A percentile compares a stretch with the other conserved stretches of the same genome.
Evolutionary conservation across 2,888 invertebrate genomes (phyloP).

Genomic region (Eumerus sabulonum): DNA sequence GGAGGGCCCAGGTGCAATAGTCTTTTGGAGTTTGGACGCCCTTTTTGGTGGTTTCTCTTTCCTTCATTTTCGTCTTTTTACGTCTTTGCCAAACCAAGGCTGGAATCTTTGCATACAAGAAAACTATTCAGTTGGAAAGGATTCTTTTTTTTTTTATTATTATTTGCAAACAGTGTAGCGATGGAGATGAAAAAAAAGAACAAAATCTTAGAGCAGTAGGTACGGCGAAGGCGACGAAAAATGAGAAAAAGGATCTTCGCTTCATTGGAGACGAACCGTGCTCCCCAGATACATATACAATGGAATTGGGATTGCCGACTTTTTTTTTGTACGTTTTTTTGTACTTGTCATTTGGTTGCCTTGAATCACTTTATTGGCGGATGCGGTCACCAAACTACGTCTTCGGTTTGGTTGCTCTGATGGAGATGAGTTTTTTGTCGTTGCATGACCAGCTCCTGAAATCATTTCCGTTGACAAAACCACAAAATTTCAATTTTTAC

Average conservation of each 20-base stretch:
- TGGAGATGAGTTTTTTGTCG: no score
- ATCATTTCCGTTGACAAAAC: constrained; percentile 50
- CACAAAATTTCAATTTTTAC: constrained; percentile 43
- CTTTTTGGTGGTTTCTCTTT: constrained; percentile 28
- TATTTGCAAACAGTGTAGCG: constrained; percentile 1
- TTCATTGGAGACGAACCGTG: constrained; percentile 54
- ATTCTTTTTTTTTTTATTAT: no score
- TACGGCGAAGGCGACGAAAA: no score
- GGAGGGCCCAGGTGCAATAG: constrained; percentile 47
- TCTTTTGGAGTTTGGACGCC: constrained; percentile 11
- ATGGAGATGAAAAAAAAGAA: no score
- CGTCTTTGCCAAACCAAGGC: constrained; percentile 36
- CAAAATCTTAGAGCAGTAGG: no score
- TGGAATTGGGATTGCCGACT: background rate
- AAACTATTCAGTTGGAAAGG: constrained; percentile 44
- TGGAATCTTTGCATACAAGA: constrained; percentile 53
- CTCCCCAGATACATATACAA: constrained; percentile 18
- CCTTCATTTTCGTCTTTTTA: constrained; percentile 35
- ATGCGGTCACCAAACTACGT: constrained; percentile 52
- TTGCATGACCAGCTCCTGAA: background rate
- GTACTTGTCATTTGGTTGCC: background rate
- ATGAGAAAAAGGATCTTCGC: constrained; percentile 47
- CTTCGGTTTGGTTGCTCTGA: constrained; percentile 27
- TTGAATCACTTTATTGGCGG: constrained; percentile 53
- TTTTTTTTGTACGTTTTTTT: constrained; percentile 23